Conservation (phyloP, 2,888 invertebrate species). For the Synanthedon tipuliformis region DNA sequence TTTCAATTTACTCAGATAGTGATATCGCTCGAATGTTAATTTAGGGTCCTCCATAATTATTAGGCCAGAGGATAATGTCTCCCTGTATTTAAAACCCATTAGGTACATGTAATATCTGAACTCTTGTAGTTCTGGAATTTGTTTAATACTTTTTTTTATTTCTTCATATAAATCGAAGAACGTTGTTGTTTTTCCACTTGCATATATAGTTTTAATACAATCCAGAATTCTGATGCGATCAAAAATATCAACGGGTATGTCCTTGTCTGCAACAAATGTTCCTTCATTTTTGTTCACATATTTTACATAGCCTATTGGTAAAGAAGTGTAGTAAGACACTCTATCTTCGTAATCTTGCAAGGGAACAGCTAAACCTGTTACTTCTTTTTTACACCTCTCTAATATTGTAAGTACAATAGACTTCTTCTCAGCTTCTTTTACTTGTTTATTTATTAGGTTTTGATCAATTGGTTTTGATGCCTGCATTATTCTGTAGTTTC, state of each 20-base stretch:
- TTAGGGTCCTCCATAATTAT: conserved; percentile 33
- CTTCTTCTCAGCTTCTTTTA: background rate
- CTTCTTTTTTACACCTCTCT: conserved; percentile 22
- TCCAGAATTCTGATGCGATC: conserved; percentile 15
- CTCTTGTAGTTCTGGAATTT: background rate
- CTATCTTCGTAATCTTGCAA: conserved; percentile 18
- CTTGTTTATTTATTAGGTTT: too few relatives aligned
- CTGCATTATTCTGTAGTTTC: too few relatives aligned
- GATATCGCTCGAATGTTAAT: conserved; percentile 27
- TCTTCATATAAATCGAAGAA: conserved; percentile 1
- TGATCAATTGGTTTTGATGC: too few relatives aligned
- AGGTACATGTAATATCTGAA: conserved; percentile 9
- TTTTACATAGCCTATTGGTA: conserved; percentile 9
- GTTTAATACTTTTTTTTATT: background rate
- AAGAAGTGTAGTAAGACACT: conserved; percentile 21
- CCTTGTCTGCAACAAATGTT: background rate
- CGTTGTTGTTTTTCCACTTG: conserved; percentile 5
- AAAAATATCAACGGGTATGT: conserved; percentile 9
- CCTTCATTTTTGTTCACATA: conserved; percentile 5
- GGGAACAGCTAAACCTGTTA: conserved; percentile 13
- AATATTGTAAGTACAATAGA: conserved; percentile 11
- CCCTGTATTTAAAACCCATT: conserved; percentile 21
- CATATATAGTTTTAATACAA: conserved; percentile 12
- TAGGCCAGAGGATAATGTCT: conserved; percentile 11
- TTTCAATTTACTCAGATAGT: conserved; percentile 26